Evolutionary conservation across 2,888 invertebrate genomes (phyloP), one percentile per base, ranked within the genome.

Genomic region (Eristalis arbustorum): DNA sequence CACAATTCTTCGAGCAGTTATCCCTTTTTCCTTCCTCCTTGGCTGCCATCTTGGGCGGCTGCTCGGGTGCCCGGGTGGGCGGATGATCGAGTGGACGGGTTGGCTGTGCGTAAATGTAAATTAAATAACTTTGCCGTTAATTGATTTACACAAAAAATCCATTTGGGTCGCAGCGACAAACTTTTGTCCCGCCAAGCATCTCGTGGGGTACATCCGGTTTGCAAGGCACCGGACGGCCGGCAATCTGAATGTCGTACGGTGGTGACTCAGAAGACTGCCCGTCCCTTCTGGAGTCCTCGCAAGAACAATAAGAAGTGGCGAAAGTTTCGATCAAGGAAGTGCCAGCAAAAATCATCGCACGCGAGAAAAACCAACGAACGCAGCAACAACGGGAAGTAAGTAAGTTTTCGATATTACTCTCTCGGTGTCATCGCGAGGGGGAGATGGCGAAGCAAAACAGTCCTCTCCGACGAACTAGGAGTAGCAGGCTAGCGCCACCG

Each of bases 81-180:
- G 8, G 31, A 10, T 5, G 31, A 10, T 31, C 6, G 31, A 1
- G 31, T 31, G 31, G 31, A 8, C 31, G 13, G 59, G 6, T 11
- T 23, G 13, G 18, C 22, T 59, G 57, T 73, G 74, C 82, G 62
- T 67, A 74, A 83, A 87, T 83, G 78, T 62, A 83, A 87, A 87
- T 87, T 83, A 79, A 83, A 83, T 87, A 87, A 87, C 78, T 87
- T 83, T 79, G 59, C 67, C 74, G 74, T 83, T 87, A 87, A 87
- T 87, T 87, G 87, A 87, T 83, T 83, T 78, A 87, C 69, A 84
- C 67, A 76, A 57, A 74, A 78, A 77, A 63, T 66, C 80, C 73
- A 80, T 74, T 80, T 74, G 28, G 56, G 42, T 61, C 31, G n/a
- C 49, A 14, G 62, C 59, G 34, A 62, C 31, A 67, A 80, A 74